Evolutionary conservation across 64 coral and sea anemone species (phyloP), one percentile per base, ranked within the genome.

Genomic region (Cladopsammia gracilis): DNA sequence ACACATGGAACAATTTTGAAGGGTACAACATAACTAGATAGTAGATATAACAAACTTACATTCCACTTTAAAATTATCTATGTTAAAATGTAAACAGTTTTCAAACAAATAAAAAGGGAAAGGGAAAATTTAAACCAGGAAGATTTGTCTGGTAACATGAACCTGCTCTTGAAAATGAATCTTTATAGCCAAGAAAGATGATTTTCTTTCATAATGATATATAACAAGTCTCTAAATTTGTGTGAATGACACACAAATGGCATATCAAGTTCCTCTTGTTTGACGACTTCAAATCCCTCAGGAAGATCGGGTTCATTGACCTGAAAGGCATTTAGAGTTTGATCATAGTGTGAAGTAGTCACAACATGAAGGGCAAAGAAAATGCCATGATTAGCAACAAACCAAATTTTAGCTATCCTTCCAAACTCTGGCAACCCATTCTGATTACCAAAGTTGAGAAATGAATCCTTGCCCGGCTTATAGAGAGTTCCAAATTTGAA

Each of bases 401-500:
- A 87, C 85, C 85, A 87, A 15, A 87, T 22, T 5, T 87, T 70
- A 8, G 66, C 71, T 51, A 87, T 68, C 34, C 85, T 87, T 12
- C 85, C 85, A 87, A 87, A 87, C 19, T 56, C 64, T 34, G 85
- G 85, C 50, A 60, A 61, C 50, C 25, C 58, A 56, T 87, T 70
- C 48, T 18, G 25, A 71, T 16, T 85, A 65, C 81, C 53, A 85
- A 49, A 65, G 42, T 65, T 48, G 10, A 85, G 58, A 85, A 65
- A 87, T 7, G 62, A 58, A 56, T 87, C 57, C 2, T 71, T 73
- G 23, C 52, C 85, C 5, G 85, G 85, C 46, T 87, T 87, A 25
- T 87, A 87, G 20, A 72, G 45, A 57, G 68, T 87, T 46, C 85
- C 82, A 87, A 47, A 87, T 53, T 57, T 65, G 68, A 49, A 87